These are phyloP conservation scores for Polia nebulosa DNA, from an alignment of 2,888 invertebrate genomes.

Conservation along the genomic window DNA sequence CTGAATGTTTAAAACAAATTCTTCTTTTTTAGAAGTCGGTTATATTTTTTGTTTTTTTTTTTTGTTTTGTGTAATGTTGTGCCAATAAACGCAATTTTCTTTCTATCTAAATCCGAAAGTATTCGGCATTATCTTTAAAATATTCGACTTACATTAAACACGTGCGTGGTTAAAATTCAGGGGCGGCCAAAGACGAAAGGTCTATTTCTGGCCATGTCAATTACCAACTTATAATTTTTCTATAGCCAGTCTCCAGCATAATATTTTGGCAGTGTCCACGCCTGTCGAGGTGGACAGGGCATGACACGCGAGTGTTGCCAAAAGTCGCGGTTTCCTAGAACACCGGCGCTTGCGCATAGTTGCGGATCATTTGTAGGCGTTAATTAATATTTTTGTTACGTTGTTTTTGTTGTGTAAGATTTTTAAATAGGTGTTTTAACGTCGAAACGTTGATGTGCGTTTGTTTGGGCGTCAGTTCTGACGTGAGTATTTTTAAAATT, in stretches of 20 bases:
- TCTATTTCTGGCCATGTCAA: slow-evolving; percentile 60
- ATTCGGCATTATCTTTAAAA: not conserved
- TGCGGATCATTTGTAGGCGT: slow-evolving; percentile 49
- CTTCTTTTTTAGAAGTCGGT: no score
- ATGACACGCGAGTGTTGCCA: slow-evolving; percentile 54
- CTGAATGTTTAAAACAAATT: no score
- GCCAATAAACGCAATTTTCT: no score
- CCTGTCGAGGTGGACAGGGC: slow-evolving; percentile 45
- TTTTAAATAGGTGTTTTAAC: slow-evolving; percentile 59
- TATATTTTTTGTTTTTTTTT: no score
- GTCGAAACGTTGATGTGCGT: slow-evolving; percentile 39
- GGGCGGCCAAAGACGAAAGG: slow-evolving; percentile 18
- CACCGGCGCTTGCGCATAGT: slow-evolving; percentile 50
- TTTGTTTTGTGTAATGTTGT: no score
- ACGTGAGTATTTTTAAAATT: slow-evolving; percentile 43
- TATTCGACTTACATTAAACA: not conserved
- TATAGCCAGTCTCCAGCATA: slow-evolving; percentile 54
- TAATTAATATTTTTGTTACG: slow-evolving; percentile 66
- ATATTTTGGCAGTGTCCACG: slow-evolving; percentile 57
- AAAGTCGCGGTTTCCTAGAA: slow-evolving; percentile 55
- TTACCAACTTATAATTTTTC: slow-evolving; percentile 59
- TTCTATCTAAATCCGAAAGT: slow-evolving; percentile 1
- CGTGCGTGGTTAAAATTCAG: slow-evolving; percentile 23
- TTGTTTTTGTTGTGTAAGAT: slow-evolving; percentile 50
- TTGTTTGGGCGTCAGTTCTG: slow-evolving; percentile 39